Evolutionary conservation across 2,888 invertebrate species (phyloP).

Genomic region (Leistus spinibarbis): DNA sequence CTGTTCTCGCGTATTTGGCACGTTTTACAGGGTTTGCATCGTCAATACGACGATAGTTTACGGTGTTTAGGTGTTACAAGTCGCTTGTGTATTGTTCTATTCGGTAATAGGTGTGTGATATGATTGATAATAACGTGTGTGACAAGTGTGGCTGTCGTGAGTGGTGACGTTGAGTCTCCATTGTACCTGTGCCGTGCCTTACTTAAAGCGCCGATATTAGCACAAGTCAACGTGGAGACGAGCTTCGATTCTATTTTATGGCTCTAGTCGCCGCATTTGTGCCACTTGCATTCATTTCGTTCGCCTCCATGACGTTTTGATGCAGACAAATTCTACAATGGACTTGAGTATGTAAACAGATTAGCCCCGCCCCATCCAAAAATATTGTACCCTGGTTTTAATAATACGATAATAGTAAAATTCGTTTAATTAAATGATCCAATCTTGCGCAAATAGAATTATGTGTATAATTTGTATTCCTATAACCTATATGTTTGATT

Average conservation of each 20-base stretch:
- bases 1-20: conserved; percentile 45
- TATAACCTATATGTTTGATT: conserved; percentile 6
- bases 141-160: conserved; percentile 51
- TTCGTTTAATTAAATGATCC: not conserved
- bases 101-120: conserved; percentile 9
- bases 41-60: conserved; percentile 24
- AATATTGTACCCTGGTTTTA: conserved; percentile 39
- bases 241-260: conserved; percentile 22
- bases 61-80: conserved; percentile 11
- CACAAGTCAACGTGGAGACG: conserved; percentile 36
- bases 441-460: not conserved
- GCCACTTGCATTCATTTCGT: conserved; percentile 12
- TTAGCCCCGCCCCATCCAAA: conserved; percentile 58
- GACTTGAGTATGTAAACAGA: conserved; percentile 55
- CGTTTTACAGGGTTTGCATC: conserved; percentile 23
- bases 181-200: conserved; percentile 55
- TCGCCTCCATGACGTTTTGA: conserved; percentile 16
- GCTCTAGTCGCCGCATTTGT: conserved; percentile 20
- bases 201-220: conserved; percentile 31
- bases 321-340: conserved; percentile 37
- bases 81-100: conserved; percentile 20
- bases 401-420: conserved; percentile 18
- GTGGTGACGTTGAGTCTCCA: conserved; percentile 58
- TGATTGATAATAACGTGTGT: conserved; percentile 35
- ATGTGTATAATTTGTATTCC: not conserved